Base-by-base conservation (phyloP, 1,140 invertebrate species). In the Papilio machaon region DNA sequence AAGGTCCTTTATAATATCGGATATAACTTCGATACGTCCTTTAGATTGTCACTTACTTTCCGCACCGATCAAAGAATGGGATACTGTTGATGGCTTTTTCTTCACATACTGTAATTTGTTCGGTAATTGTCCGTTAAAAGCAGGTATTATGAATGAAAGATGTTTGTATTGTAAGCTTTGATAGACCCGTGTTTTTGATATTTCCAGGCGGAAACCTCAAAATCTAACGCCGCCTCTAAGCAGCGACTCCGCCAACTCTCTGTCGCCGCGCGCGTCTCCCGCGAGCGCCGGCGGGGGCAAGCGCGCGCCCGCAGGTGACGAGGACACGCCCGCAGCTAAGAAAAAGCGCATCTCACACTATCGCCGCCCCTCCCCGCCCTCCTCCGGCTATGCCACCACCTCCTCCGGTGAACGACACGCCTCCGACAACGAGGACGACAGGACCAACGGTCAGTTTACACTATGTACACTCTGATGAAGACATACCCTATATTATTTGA, bases 171-270 rank as follows among this genome's bases (percentile, higher is more conserved):
- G 4, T 64, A 30, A 64, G 7, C 19, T 10, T 64, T 23, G 19
- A 64, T 8, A 2, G 10, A 64, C 9, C 23, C 23, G 23, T 30
- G 23, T 0, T 88, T 30, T 38, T 58, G 15, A 15, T 60, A 47
- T n/a, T 79, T 23, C 11, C 90, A 97, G 97, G 87, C 96, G 97
- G 86, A 98, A 98, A 95, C 97, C 98, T 84, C 97, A 98, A 94
- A 98, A 98, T 93, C 95, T 98, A 87, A 98, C 97, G 15, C 97
- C 98, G 70, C 98, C 97, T 10, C 96, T 97, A 73, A 98, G 97
- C 86, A 97, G 97, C 80, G 97, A 98, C 87, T 97, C 96, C 64
- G 96, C 96, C 85, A 96, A 95, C 85, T 94, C 93, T 5, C 84
- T 93, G n/a, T 94, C 92, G 23, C 93, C 92, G 79, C 91, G 93